Conservation (phyloP, 2,797 vertebrate genomes). For the Eulemur coronatus region DNA sequence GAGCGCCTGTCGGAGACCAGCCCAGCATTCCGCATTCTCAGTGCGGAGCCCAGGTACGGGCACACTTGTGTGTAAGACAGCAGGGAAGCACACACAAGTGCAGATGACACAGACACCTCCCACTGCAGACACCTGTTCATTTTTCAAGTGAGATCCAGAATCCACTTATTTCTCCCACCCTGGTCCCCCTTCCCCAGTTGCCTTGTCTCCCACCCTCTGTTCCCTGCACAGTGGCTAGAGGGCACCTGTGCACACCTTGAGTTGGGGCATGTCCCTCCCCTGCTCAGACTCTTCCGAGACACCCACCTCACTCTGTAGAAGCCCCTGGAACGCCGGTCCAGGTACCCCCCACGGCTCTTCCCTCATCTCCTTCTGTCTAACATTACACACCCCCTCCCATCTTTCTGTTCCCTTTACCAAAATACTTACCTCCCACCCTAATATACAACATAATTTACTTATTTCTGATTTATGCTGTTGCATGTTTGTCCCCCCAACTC, state of each 20-base stretch:
- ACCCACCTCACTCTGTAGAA: background rate
- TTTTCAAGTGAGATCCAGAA: background rate
- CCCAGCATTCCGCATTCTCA: slow-evolving; percentile 91
- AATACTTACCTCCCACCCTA: background rate
- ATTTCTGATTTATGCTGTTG: background rate
- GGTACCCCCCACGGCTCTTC: background rate
- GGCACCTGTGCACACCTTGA: background rate
- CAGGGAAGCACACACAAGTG: fast-evolving
- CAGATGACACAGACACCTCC: fast-evolving
- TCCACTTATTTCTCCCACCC: background rate
- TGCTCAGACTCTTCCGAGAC: background rate
- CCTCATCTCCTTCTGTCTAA: background rate
- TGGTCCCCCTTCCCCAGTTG: too few species aligned
- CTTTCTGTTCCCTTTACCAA: background rate
- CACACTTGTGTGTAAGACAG: fast-evolving
- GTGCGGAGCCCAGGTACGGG: slow-evolving; percentile 88
- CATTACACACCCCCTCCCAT: background rate
- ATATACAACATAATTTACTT: background rate
- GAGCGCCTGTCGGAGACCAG: slow-evolving; percentile 90
- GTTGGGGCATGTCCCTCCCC: background rate
- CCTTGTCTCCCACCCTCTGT: background rate
- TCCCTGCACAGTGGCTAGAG: background rate
- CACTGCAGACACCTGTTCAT: background rate
- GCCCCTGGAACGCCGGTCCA: background rate
- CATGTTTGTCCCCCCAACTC: background rate